Conservation (phyloP, 2,797 vertebrate genomes). For the Pterois miles region DNA sequence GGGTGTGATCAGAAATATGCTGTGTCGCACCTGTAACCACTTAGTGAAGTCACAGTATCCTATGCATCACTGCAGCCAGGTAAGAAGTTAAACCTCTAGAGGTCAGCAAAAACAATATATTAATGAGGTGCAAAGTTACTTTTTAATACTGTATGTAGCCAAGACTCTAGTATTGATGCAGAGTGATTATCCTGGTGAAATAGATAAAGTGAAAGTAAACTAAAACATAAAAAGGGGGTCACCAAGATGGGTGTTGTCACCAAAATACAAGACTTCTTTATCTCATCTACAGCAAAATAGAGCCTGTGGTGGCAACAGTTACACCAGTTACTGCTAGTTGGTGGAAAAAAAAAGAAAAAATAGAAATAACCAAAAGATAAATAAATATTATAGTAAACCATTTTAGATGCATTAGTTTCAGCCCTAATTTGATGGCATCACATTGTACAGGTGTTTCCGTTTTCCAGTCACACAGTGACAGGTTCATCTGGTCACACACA, state of each 20-base stretch:
- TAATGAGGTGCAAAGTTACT: no score
- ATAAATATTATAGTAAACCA: not conserved
- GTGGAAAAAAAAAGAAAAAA: not conserved
- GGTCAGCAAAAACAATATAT: not conserved
- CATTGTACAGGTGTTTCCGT: not conserved
- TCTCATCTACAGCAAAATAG: not conserved
- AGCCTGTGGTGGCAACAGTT: not conserved
- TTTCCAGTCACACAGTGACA: not conserved
- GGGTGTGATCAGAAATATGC: no score
- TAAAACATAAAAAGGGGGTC: not conserved
- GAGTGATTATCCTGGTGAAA: not conserved
- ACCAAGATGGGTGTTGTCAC: not conserved
- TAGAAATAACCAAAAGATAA: not conserved
- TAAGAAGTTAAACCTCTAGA: not conserved
- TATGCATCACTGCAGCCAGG: not conserved
- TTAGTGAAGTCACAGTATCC: not conserved
- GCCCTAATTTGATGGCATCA: not conserved
- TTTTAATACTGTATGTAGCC: no score
- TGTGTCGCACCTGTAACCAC: not conserved
- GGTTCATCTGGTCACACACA: not conserved
- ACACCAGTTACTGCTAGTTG: not conserved
- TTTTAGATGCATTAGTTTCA: not conserved
- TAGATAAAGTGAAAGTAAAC: not conserved
- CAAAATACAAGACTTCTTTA: not conserved
- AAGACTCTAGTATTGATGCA: accelerated